Base-by-base conservation (phyloP, 2,888 invertebrate species). In the Nineta flava region DNA sequence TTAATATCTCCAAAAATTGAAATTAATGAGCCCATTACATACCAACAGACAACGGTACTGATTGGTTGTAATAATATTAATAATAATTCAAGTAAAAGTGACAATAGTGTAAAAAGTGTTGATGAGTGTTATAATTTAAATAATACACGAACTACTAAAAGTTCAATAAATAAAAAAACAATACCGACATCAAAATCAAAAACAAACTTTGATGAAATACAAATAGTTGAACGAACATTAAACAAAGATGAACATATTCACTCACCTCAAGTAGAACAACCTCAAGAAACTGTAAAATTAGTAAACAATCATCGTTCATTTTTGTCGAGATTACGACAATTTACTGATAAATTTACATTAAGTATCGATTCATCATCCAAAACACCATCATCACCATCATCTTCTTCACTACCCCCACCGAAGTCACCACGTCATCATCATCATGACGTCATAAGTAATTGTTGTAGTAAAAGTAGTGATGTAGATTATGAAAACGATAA, bases 311-410 rank as follows among this genome's bases (percentile, higher is more conserved):
- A 26, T 44, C 44, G 44, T 44, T 72, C 74, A 1, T 59, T 76
- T 51, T 61, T 75, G 35, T 65, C 72, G 12, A 65, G 74, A 16
- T 62, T 75, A 50, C 66, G 72, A 34, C 71, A 74, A 48, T 68
- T 75, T 52, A 74, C 75, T 3, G 75, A 75, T 57, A 65, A 72
- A 16, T 60, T 74, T 53, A 68, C 70, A 51, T 64, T 72, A 51
- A 71, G 72, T 41, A 64, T 70, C 53, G 71, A 71, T 48, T 61
- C 63, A 55, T 50, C 38, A 47, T 57, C 10, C 52, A 52, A 31
- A 60, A 60, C 53, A 57, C 56, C 51, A 59, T 59, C 52, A 58
- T 59, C 51, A 52, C 50, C 52, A 49, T 50, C 44, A 50, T 7
- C 26, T 26, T 26, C 26, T 7, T 26, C 26, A 26, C 4, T 26